A percentile compares a stretch with the other conserved stretches of the same genome.
Evolutionary conservation across 2,888 invertebrate species (phyloP).

Genomic region (Teleogryllus oceanicus): DNA sequence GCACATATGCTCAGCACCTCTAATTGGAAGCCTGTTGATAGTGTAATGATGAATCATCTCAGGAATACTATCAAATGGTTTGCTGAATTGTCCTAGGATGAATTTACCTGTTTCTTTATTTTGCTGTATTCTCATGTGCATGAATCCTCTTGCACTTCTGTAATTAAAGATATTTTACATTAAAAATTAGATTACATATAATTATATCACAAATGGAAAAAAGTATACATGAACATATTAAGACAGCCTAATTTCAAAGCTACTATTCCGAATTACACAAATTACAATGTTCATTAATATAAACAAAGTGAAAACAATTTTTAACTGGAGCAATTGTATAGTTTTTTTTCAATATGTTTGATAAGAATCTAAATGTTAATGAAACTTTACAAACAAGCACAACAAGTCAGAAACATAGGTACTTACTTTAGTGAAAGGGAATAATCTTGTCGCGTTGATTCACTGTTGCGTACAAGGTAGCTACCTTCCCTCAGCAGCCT

Average conservation of each 20-base stretch:
- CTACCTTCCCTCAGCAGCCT: slow-evolving; percentile 83
- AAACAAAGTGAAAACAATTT: too few species aligned
- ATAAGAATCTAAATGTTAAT: too few species aligned
- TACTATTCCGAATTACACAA: too few species aligned
- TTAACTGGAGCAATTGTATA: too few species aligned
- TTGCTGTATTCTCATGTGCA: slow-evolving; percentile 94
- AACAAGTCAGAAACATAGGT: not conserved
- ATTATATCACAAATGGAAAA: too few species aligned
- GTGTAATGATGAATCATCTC: slow-evolving; percentile 93
- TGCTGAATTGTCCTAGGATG: slow-evolving; percentile 88
- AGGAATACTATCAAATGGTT: slow-evolving; percentile 89
- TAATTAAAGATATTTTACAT: slow-evolving; percentile 40
- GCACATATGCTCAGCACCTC: slow-evolving; percentile 95
- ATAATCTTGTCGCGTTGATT: slow-evolving; percentile 89
- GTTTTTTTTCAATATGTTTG: too few species aligned
- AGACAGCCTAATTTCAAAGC: too few species aligned
- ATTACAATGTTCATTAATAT: too few species aligned
- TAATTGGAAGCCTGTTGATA: slow-evolving; percentile 85
- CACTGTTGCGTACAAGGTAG: slow-evolving; percentile 90
- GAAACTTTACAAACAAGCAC: not conserved
- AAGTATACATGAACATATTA: too few species aligned
- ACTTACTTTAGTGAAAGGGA: slow-evolving; percentile 92
- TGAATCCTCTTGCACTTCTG: slow-evolving; percentile 91
- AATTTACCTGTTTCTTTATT: slow-evolving; percentile 71
- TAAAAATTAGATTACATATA: too few species aligned